Base-by-base conservation (phyloP, 1,140 invertebrate genomes). In the Aricia agestis region DNA sequence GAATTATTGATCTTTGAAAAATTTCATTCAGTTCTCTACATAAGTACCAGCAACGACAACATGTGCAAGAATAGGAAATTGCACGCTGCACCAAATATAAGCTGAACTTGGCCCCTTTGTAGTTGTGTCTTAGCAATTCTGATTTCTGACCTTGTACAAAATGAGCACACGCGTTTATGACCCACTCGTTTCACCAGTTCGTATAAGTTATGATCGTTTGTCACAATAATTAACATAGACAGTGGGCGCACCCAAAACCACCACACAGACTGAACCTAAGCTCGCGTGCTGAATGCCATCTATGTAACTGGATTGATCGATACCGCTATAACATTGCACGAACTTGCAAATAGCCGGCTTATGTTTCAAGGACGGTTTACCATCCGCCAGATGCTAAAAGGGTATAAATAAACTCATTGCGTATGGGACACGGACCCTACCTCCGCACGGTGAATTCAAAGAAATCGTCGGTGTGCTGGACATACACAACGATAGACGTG, bases 301-400 rank as follows among this genome's bases (percentile, higher is more conserved):
- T 72, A 80, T 76, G 72, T 76, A 78, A 76, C 76, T 78, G 73
- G 73, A 71, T 74, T 76, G 76, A 80, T 80, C 77, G 72, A 79
- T 80, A 80, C 74, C 75, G 73, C 74, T 71, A 76, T 76, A 74
- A 69, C 63, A 72, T 75, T 67, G 72, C 73, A 72, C 72, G 69
- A 71, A 72, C 72, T 74, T 69, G 78, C 76, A 66, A 79, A 76
- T 69, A 76, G 69, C 72, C 72, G 61, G 75, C 69, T 70, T 71
- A 57, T 13, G 52, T 70, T 75, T 75, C 76, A 77, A 77, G 76
- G 76, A 73, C 75, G 61, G 67, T 59, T 41, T 57, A 41, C 68
- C 68, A 65, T 69, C 59, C 32, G 59, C 68, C 68, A 69, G 68
- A 69, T 69, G 68, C 68, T 69, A 52, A 69, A 69, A 69, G 59